phyloP scores from a whole-genome alignment of 2,797 vertebrate genomes.

The Pipistrellus pygmaeus region DNA sequence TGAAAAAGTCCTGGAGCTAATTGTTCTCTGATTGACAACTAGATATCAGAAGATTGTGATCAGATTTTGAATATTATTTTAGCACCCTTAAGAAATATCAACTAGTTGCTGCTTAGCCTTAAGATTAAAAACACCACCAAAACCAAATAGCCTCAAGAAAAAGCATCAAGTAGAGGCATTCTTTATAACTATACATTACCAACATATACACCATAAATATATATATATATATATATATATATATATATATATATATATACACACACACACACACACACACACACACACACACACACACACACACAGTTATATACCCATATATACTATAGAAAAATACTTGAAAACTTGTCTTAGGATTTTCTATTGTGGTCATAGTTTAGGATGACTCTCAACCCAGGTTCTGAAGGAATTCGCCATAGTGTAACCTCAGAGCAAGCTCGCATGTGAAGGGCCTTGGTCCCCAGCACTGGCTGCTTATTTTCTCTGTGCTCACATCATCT shows the following conservation, averaged over 20 bases:
- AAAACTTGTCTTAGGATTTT: not conserved
- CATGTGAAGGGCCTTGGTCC: rapidly evolving
- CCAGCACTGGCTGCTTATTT: not conserved
- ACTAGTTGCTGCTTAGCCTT: not conserved
- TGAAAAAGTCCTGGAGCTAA: too few species aligned
- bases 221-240: too few species aligned
- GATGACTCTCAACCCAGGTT: too few species aligned
- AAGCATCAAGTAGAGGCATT: not conserved
- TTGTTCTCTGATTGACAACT: not conserved
- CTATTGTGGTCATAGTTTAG: not conserved
- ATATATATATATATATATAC: too few species aligned
- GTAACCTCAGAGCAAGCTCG: not conserved
- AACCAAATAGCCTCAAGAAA: not conserved
- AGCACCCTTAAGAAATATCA: not conserved
- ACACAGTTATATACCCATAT: too few species aligned
- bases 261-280: too few species aligned
- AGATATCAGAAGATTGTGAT: not conserved
- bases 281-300: too few species aligned
- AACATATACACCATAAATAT: not conserved
- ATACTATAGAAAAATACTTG: not conserved
- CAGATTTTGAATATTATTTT: not conserved
- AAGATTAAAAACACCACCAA: not conserved
- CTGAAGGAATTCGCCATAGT: not conserved
- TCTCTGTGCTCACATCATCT: rapidly evolving
- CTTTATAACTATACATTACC: not conserved